Base-by-base conservation (phyloP, 2,888 invertebrate species). In the Nasonovia ribisnigri region DNA sequence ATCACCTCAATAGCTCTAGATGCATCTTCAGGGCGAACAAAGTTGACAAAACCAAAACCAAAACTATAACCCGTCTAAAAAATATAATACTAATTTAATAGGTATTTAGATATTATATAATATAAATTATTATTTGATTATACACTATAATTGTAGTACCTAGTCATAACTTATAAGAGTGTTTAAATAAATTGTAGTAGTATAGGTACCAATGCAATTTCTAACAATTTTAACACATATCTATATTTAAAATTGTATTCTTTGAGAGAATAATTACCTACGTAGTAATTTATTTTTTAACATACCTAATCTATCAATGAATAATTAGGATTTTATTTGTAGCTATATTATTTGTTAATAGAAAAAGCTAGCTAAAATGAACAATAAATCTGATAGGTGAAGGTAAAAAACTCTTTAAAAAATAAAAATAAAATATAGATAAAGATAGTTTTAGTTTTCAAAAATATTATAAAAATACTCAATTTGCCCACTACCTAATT, bases 1-100 rank as follows among this genome's bases (percentile, higher is more conserved):
- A 99, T 96, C 87, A 97, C 97, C 95, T 97, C 97, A 95, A 99
- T 98, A 90, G 99, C 99, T 95, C 97, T 97, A 93, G 97, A 96
- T 77, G 99, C 99, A 96, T 99, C 98, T 95, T 98, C 97, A 95
- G 98, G 97, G 94, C 97, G 97, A 92, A 97, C 97, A 96, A 98
- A 99, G 96, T 99, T 99, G 88, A 99, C 98, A 96, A 99, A 99
- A 84, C 99, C 99, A 96, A 99, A 99, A 86, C 99, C 99, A 96
- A 98, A 99, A 96, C 99, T 99, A 96, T 99, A 99, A 90, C 98
- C 98, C 96, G 99, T 98, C 97, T 98, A 94, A 94, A 94, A 94
- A n/a, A 54, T n/a, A 29, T 13, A 16, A n/a, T 67, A 67, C 4
- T n/a, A n/a, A 87, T 29, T 51, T 43, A 43, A 16, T 87, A n/a